These are phyloP conservation scores for Ochlodes sylvanus DNA, from an alignment of 2,888 invertebrate genomes.

Conservation along the genomic window DNA sequence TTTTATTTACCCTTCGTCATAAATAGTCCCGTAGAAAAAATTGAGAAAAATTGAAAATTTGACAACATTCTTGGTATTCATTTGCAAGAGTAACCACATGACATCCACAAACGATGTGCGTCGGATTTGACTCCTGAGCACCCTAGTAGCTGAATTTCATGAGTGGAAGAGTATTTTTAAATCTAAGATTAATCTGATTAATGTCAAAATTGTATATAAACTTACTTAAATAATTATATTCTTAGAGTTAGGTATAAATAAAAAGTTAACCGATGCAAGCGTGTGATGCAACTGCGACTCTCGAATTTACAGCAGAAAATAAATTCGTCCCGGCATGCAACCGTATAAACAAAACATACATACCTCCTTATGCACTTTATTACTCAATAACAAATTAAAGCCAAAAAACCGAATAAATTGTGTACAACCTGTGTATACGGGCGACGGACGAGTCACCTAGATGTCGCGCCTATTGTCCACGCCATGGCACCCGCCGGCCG, in stretches of 20 bases:
- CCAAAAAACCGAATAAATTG: slow-evolving; percentile 41
- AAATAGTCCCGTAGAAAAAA: no score
- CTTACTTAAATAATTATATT: no score
- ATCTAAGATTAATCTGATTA: no score
- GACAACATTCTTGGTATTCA: no score
- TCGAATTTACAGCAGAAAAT: slow-evolving; percentile 7
- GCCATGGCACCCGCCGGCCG: slow-evolving; percentile 64
- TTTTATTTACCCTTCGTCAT: no score
- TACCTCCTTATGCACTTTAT: slow-evolving; percentile 12
- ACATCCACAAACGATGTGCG: no score
- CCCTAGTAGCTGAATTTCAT: no score
- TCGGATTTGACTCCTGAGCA: no score
- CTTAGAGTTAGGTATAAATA: not conserved
- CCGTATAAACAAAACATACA: not conserved
- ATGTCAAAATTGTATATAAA: no score
- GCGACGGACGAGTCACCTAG: slow-evolving; percentile 78
- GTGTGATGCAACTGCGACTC: not conserved
- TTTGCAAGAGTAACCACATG: no score
- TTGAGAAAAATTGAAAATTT: no score
- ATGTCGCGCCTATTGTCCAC: slow-evolving; percentile 83
- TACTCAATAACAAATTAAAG: slow-evolving; percentile 4
- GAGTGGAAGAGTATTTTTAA: no score
- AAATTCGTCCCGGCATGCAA: not conserved
- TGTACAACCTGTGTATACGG: slow-evolving; percentile 72
- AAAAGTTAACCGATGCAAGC: not conserved